A percentile compares a stretch with the other conserved stretches of the same genome.
Conservation (phyloP, 2,888 invertebrate species). For the Chrysodeixis includens region DNA sequence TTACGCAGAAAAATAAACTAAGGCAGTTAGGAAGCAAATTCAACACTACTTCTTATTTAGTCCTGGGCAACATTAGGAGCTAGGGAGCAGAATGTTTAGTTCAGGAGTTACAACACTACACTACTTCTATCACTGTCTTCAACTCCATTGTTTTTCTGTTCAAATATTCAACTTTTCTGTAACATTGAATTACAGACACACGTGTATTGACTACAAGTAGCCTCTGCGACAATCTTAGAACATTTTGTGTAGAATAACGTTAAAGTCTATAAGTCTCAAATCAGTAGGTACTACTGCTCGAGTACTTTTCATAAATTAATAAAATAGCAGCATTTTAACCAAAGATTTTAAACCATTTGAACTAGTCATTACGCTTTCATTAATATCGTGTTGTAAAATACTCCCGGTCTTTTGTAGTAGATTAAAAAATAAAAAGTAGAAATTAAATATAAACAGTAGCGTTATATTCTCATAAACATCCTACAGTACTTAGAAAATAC, state of each 20-base stretch:
- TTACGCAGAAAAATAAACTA: background rate
- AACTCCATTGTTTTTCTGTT: background rate
- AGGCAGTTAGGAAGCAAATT: background rate
- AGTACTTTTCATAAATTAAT: background rate
- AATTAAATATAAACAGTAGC: constrained; percentile 29
- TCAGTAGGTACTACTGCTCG: no score
- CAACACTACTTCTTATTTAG: background rate
- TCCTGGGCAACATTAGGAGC: background rate
- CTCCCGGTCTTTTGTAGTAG: constrained; percentile 27
- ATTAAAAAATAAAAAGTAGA: constrained; percentile 20
- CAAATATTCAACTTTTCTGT: background rate
- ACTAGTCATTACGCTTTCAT: constrained; percentile 53
- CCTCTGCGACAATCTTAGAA: background rate
- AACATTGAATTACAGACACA: background rate
- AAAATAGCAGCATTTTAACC: constrained; percentile 26
- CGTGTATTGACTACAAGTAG: background rate
- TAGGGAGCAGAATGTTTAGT: background rate
- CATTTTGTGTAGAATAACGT: background rate
- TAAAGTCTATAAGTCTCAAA: background rate
- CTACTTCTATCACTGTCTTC: background rate
- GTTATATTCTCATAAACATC: constrained; percentile 19
- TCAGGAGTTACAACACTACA: background rate
- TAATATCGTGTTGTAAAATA: constrained; percentile 35
- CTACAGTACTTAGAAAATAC: constrained; percentile 42
- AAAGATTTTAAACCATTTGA: constrained; percentile 44